Base-by-base conservation (phyloP, 2,888 invertebrate species). In the Hirtodrosophila alboralis region DNA sequence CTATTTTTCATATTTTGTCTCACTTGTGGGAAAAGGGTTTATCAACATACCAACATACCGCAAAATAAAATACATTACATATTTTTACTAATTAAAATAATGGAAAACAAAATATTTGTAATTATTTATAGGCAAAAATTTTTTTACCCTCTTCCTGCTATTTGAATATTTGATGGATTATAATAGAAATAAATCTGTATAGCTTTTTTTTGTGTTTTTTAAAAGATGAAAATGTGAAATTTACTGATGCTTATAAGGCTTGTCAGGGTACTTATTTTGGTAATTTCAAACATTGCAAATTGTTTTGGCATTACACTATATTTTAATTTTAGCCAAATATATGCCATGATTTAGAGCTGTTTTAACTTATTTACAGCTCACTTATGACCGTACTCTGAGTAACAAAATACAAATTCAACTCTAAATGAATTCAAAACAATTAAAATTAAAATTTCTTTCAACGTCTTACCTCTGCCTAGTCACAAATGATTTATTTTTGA, bases 51-150 rank as follows among this genome's bases (percentile, higher is more conserved):
- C 56, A n/a, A n/a, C n/a, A 40, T 13, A 51, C 59, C 49, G 44
- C 67, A 60, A 27, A n/a, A 57, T 49, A 56, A 62, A 76, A 76
- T 77, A 71, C 84, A 84, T 79, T 83, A 84, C 72, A 79, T 72
- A 79, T 83, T 83, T n/a, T 79, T 51, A 85, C 79, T 80, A 80
- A 80, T 80, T 80, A 80, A 80, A 85, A 69, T 80, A 80, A 80
- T 85, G 85, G 75, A 59, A 74, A 70, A 75, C 37, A 56, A 53
- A 74, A 70, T 78, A 70, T 72, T 75, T 66, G 59, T 60, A 66
- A 85, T 85, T 79, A 75, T 72, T 67, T 63, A 60, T 58, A 58
- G 43, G 43, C 38, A 36, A 27, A 43, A 51, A 37, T 45, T 37
- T 44, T 33, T 21, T 14, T 23, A 44, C 21, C 31, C 27, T 6